Base-by-base conservation (phyloP, 2,888 invertebrate species). In the Zaprionus lineosus region DNA sequence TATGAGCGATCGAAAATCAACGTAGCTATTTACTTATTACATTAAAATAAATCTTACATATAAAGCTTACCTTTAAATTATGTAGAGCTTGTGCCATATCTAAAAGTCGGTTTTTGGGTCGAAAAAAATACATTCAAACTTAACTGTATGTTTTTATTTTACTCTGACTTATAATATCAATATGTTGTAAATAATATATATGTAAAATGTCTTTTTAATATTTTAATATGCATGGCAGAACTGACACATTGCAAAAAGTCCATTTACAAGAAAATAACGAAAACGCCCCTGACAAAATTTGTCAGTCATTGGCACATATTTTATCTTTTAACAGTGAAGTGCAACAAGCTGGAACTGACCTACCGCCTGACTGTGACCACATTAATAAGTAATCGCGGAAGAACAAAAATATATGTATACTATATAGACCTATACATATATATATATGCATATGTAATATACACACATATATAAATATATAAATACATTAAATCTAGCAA, bases 271-370 rank as follows among this genome's bases (percentile, higher is more conserved):
- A 26, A 53, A 53, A 52, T 59, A 51, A 60, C 60, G 77, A 74
- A 77, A 68, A 52, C 64, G 65, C 69, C 81, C 64, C 63, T 68
- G 74, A 79, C 81, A 79, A 84, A 77, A 79, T 79, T 84, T 77
- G 77, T 79, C 82, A 84, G 74, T 82, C 84, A 78, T 84, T 84
- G 84, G n/a, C 84, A 77, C n/a, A 77, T 83, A 77, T 77, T 77
- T 72, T 83, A n/a, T 83, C 48, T 57, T 71, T 56, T 66, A 36
- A 62, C 63, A 52, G 50, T 44, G 62, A 61, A 62, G 41, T 63
- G 59, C 60, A 76, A 34, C 77, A 26, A 29, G 14, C 31, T 46
- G 31, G 29, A 18, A 15, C 12, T 37, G 55, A 33, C 40, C 37
- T 51, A 58, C 43, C 58, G 46, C 12, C 66, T 50, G 60, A 74